Evolutionary conservation across 1,140 invertebrate genomes (phyloP).

Genomic region (Lepidurus couesii): DNA sequence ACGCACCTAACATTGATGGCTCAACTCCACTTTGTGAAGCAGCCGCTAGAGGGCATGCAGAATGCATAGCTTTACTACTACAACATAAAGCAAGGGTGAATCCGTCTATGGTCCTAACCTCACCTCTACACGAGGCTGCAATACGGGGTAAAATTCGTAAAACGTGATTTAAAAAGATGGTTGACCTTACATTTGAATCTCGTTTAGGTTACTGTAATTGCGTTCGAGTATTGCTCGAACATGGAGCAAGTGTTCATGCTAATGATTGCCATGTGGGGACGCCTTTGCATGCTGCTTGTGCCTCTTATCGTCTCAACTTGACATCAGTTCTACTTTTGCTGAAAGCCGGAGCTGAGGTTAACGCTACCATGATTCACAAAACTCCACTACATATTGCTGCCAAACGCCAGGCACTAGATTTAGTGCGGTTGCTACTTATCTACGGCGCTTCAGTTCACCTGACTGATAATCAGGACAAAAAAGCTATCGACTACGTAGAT

Average conservation of each 20-base stretch:
- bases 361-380: constrained; percentile 32
- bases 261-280: constrained; percentile 32
- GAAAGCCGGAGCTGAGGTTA: constrained; percentile 31
- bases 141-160: constrained; percentile 25
- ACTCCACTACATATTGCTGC: constrained; percentile 31
- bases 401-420: constrained; percentile 12
- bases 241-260: constrained; percentile 32
- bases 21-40: constrained; percentile 32
- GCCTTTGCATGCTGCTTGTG: constrained; percentile 33
- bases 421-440: constrained; percentile 29
- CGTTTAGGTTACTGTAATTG: constrained; percentile 27
- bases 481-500: constrained; percentile 20
- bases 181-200: background rate
- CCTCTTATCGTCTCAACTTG: constrained; percentile 29
- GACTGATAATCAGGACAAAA: constrained; percentile 26
- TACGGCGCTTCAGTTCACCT: constrained; percentile 31
- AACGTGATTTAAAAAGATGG: background rate
- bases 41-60: constrained; percentile 19
- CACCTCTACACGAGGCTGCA: constrained; percentile 31
- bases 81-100: constrained; percentile 29
- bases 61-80: constrained; percentile 21
- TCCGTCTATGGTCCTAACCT: constrained; percentile 28
- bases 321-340: constrained; percentile 27
- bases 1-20: constrained; percentile 32
- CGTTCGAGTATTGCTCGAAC: constrained; percentile 25